phyloP scores from a whole-genome alignment of 2,113 vertebrate genomes.

The Sceloporus undulatus region DNA sequence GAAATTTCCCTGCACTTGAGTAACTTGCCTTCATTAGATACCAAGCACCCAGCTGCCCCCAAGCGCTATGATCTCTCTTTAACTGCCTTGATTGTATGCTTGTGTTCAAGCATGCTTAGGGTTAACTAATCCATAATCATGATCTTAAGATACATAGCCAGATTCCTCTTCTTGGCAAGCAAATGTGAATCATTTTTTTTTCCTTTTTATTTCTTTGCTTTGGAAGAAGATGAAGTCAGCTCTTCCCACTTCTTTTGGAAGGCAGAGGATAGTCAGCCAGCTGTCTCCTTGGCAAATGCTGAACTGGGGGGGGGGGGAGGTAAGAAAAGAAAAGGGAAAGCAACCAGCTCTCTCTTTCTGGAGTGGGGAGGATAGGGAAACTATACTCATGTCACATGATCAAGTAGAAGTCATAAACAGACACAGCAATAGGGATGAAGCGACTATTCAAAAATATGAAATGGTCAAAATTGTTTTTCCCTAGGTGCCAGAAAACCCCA shows the following conservation, averaged over 20 bases:
- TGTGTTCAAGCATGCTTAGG: background rate
- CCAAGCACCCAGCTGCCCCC: background rate
- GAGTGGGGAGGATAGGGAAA: background rate
- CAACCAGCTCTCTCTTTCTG: background rate
- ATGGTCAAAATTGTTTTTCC: no score
- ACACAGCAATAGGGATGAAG: background rate
- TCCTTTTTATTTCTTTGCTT: constrained; percentile 2
- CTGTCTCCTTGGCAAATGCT: constrained; percentile 23
- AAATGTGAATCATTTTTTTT: background rate
- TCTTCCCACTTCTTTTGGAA: constrained; percentile 36
- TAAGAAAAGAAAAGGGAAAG: background rate
- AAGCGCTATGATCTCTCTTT: background rate
- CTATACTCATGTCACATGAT: background rate
- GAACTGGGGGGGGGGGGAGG: no score
- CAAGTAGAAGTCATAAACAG: background rate
- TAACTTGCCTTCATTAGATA: background rate
- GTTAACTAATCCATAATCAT: constrained; percentile 6
- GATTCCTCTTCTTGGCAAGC: background rate
- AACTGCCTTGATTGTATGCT: background rate
- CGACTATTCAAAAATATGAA: background rate
- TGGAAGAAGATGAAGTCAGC: background rate
- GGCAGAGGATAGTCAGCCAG: constrained; percentile 23
- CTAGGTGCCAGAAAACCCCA: no score
- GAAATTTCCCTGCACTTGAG: background rate
- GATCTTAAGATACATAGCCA: background rate